phyloP scores from a whole-genome alignment of 2,113 vertebrate genomes.

The Plecturocebus donacophilus region DNA sequence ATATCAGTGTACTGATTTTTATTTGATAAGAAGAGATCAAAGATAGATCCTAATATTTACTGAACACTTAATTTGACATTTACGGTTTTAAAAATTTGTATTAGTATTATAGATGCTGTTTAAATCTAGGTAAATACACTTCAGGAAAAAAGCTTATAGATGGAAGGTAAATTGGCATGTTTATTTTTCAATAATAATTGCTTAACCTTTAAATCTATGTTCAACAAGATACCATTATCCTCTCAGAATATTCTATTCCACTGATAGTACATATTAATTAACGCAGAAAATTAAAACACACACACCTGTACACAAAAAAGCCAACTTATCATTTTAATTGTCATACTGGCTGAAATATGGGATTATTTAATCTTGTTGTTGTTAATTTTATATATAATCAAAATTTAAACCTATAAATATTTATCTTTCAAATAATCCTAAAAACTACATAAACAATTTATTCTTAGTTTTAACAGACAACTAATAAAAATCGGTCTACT shows the following conservation, averaged over 20 bases:
- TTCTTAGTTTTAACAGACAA: slow-evolving; percentile 25
- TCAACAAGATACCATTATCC: slow-evolving; percentile 60
- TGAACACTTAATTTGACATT: not conserved
- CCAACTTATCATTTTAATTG: slow-evolving; percentile 72
- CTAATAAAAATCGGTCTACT: not conserved
- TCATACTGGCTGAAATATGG: slow-evolving; percentile 52
- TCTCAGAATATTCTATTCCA: slow-evolving; percentile 68
- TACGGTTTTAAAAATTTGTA: not conserved
- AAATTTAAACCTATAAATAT: slow-evolving; percentile 22
- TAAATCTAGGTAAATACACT: not conserved
- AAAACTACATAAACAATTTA: not conserved
- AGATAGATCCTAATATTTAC: not conserved
- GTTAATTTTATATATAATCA: slow-evolving; percentile 22
- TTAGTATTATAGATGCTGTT: not conserved
- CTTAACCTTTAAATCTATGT: slow-evolving; percentile 67
- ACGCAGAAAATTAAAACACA: slow-evolving; percentile 70
- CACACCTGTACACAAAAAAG: slow-evolving; percentile 64
- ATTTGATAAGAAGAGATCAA: not conserved
- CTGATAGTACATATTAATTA: slow-evolving; percentile 72
- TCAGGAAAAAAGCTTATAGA: not conserved
- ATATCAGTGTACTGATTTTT: not conserved
- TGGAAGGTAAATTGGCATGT: not conserved
- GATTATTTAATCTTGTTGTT: not conserved
- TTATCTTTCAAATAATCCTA: slow-evolving; percentile 45
- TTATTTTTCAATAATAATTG: slow-evolving; percentile 55